phyloP scores from a whole-genome alignment of 2,113 vertebrate genomes.

The Australoheros scitulus region DNA sequence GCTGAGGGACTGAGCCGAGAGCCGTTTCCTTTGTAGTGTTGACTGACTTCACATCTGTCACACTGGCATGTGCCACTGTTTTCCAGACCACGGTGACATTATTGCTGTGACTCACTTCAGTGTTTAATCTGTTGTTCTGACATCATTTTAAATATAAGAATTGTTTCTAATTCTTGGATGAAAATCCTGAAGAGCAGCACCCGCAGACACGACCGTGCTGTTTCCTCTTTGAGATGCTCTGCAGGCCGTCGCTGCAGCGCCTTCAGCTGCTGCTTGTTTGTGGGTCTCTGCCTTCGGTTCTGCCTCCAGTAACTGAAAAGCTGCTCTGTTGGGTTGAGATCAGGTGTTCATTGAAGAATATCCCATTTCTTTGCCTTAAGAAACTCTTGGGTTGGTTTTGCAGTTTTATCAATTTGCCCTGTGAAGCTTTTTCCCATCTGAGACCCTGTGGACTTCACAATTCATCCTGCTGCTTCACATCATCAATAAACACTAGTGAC shows the following conservation, averaged over 20 bases:
- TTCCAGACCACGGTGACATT: too few species aligned
- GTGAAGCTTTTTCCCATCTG: too few species aligned
- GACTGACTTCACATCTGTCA: background rate
- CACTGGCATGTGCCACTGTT: background rate
- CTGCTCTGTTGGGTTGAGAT: background rate
- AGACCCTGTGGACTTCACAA: too few species aligned
- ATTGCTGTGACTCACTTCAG: too few species aligned
- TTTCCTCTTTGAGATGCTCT: background rate
- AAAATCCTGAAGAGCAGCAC: background rate
- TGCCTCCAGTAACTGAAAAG: too few species aligned
- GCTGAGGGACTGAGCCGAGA: background rate
- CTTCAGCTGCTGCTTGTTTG: constrained; percentile 3
- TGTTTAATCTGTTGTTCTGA: background rate
- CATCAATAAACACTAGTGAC: too few species aligned
- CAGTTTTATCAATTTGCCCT: too few species aligned
- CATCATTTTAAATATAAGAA: background rate
- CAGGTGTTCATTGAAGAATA: background rate
- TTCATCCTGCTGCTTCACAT: too few species aligned
- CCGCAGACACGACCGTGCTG: background rate
- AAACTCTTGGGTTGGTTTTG: background rate
- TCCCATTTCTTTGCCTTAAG: background rate
- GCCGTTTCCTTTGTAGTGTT: background rate
- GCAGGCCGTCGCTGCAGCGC: background rate
- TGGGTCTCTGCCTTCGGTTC: background rate
- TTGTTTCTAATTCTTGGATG: background rate